Base-by-base conservation (phyloP, 1,140 invertebrate species). In the Spodoptera frugiperda region DNA sequence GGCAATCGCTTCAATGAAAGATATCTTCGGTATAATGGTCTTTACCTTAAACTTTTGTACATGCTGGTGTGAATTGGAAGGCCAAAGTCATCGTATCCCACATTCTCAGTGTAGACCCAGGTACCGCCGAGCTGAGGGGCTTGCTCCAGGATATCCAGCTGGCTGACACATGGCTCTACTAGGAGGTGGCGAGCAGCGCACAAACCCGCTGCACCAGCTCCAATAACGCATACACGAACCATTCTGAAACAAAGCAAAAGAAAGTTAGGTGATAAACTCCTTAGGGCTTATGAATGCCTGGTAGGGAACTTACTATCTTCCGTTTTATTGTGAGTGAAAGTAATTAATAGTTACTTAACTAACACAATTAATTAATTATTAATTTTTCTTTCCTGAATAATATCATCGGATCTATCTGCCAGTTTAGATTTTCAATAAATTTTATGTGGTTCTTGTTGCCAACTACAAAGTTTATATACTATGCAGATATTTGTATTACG, bases 31-130 rank as follows among this genome's bases (percentile, higher is more conserved):
- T 21, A 6, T 33, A 30, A 33, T 12, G 9, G 14, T n/a, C 19
- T 81, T 91, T 93, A 98, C 97, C 96, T 96, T 12, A 98, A 92
- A 83, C 96, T 96, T 88, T 97, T 96, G 88, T 98, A 98, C 97
- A 98, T 98, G 91, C 97, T 98, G 39, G 97, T 97, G 87, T 98
- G 98, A 53, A 98, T 96, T 2, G 97, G 97, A 30, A 97, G 93
- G 8, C 97, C 97, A 91, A 97, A 96, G 80, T 95, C 92, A 88
- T 98, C 96, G 51, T 95, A 95, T 14, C 96, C 96, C 46, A 95
- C 95, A 75, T 95, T 93, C 63, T 96, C 96, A 0, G 96, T 96
- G 85, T 98, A 99, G 0, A 98, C 96, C 98, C 98, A 98, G 9
- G 98, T 97, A 15, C 98, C 98, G n/a, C 98, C 98, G 59, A 98